Evolutionary conservation across 2,797 vertebrate genomes (phyloP).

Genomic region (Glyptemys insculpta): DNA sequence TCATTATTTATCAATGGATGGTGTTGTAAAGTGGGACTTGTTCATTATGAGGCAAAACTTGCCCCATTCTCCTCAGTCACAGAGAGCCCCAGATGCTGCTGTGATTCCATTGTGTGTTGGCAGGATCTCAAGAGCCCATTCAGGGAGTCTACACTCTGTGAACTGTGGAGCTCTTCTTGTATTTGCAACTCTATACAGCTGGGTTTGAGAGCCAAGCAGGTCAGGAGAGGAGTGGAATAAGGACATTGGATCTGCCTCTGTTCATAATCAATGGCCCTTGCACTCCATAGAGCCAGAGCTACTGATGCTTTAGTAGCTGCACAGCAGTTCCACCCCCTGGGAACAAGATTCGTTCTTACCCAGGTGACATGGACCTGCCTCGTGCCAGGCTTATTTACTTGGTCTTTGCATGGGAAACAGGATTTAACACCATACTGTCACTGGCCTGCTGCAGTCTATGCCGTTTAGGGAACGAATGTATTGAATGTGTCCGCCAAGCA

Average conservation of each 20-base stretch:
- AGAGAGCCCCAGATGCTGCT: not conserved
- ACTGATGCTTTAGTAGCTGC: not conserved
- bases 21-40: not conserved
- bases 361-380: not conserved
- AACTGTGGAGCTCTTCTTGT: not conserved
- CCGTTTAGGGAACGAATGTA: not conserved
- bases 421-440: not conserved
- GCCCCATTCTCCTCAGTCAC: not conserved
- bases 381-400: not conserved
- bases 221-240: not conserved
- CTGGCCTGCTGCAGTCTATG: not conserved
- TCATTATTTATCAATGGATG: not conserved
- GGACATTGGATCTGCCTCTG: not conserved
- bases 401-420: not conserved
- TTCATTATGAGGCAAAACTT: not conserved
- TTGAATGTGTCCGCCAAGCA: not conserved
- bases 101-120: not conserved
- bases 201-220: not conserved
- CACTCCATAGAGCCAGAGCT: not conserved
- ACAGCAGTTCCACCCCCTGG: not conserved
- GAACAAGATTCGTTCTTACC: not conserved
- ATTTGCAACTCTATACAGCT: not conserved
- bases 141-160: not conserved
- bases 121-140: not conserved
- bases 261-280: not conserved